Base-by-base conservation (phyloP, 2,797 vertebrate genomes). In the Echeneis naucrates region DNA sequence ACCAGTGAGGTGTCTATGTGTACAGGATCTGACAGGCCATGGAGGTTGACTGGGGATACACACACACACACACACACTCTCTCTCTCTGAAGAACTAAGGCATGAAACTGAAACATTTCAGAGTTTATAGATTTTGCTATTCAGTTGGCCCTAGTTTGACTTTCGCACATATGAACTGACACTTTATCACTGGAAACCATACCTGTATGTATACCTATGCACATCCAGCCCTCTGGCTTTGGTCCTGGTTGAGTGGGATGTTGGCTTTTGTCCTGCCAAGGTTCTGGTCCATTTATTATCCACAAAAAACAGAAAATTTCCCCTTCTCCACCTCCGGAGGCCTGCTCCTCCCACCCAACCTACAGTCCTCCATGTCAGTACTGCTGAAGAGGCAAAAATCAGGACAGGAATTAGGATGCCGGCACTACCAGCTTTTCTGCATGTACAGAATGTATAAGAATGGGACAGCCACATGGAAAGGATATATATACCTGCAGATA, bases 201-300 rank as follows among this genome's bases (percentile, higher is more conserved):
- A n/a, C n/a, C 27, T 21, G 17, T n/a, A 3, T 53, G 33, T 37
- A n/a, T n/a, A 62, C 52, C 32, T 44, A 21, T 42, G 23, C 40
- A 50, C 33, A 50, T 68, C 33, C 78, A 68, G 52, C 35, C 27
- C 14, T 66, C 59, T 72, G 62, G 48, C 69, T 57, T 24, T 51
- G 48, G 51, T 80, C 71, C 47, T 32, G 60, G 63, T 54, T 62
- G 53, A 71, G 42, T 78, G 59, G 69, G 78, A 71, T 69, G 76
- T 45, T 90, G 83, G 83, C 81, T 72, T 42, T 38, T 64, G 53
- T 82, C 68, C 84, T 71, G 57, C 23, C 68, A 71, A 51, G 81
- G 47, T 80, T 91, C 89, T 92, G 90, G 53, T 91, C 53, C 55
- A 73, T 80, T 78, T 81, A 90, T 92, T 85, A 91, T 82, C 66